Conservation (phyloP, 1,140 invertebrate species). For the Papilio polytes region DNA sequence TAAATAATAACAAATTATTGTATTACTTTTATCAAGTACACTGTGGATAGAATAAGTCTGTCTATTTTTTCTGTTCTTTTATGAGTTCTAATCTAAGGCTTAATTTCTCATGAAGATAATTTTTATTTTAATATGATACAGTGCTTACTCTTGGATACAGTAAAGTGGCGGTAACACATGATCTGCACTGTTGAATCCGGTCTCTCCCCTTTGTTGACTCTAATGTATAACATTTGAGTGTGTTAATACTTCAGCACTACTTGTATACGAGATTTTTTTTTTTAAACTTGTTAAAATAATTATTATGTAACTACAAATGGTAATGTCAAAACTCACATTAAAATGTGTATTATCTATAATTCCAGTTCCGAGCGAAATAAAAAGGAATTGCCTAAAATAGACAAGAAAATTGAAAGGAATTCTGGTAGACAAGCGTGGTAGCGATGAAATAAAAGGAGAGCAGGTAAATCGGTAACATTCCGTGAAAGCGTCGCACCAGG, state of each 20-base stretch:
- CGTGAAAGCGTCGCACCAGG: background rate
- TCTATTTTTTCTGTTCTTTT: background rate
- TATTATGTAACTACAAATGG: no score
- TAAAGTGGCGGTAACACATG: background rate
- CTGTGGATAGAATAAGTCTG: background rate
- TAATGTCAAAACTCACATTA: no score
- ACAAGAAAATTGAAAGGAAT: background rate
- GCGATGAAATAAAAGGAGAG: conserved; percentile 14
- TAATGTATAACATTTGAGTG: background rate
- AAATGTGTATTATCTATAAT: no score
- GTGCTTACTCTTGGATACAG: background rate
- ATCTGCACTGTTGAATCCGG: background rate
- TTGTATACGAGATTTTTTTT: no score
- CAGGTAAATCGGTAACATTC: conserved; percentile 23
- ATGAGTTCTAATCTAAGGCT: background rate
- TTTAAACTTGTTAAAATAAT: no score
- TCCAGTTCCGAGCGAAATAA: background rate
- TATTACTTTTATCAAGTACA: background rate
- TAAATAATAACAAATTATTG: background rate
- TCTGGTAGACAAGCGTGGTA: background rate
- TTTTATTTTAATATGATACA: background rate
- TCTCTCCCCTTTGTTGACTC: background rate
- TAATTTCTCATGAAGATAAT: background rate
- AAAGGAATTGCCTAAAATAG: background rate
- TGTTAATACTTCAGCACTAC: no score